Percentiles rank a stretch among this genome's conserved stretches.
Evolutionary conservation across 2,113 vertebrate genomes (phyloP).

Genomic region (Myxocyprinus asiaticus): DNA sequence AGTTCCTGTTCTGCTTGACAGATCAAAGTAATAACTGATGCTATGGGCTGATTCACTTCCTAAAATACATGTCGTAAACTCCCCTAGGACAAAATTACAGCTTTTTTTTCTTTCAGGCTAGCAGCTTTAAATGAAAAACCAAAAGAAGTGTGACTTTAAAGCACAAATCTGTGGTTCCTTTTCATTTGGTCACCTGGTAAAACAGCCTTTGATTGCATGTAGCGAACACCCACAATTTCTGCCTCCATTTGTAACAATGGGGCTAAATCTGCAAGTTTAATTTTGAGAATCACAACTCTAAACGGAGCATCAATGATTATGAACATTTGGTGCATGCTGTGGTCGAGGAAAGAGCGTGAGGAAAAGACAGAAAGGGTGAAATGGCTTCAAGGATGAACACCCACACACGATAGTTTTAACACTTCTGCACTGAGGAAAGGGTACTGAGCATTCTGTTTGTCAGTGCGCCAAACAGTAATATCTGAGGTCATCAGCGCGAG

Average conservation of each 20-base stretch:
- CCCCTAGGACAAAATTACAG: constrained; percentile 20
- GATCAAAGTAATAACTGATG: constrained; percentile 15
- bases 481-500: not conserved
- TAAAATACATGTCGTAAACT: constrained; percentile 12
- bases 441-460: not conserved
- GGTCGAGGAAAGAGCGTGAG: not conserved
- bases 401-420: constrained; percentile 9
- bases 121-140: constrained; percentile 7
- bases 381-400: constrained; percentile 16
- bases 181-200: not conserved
- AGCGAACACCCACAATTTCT: constrained; percentile 1
- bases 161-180: not conserved
- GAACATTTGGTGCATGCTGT: not conserved
- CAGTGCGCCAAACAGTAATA: constrained; percentile 6
- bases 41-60: not conserved
- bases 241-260: not conserved
- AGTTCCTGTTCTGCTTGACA: constrained; percentile 11
- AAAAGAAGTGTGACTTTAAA: constrained; percentile 15
- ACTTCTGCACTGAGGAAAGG: constrained; percentile 4
- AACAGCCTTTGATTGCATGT: not conserved
- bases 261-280: not conserved
- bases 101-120: not conserved
- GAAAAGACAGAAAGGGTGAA: constrained; percentile 3
- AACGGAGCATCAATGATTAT: constrained; percentile 25
- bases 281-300: constrained; percentile 3